A percentile compares a stretch with the other conserved stretches of the same genome.
Evolutionary conservation across 1,140 invertebrate genomes (phyloP).

Genomic region (Drosophila setifemur): DNA sequence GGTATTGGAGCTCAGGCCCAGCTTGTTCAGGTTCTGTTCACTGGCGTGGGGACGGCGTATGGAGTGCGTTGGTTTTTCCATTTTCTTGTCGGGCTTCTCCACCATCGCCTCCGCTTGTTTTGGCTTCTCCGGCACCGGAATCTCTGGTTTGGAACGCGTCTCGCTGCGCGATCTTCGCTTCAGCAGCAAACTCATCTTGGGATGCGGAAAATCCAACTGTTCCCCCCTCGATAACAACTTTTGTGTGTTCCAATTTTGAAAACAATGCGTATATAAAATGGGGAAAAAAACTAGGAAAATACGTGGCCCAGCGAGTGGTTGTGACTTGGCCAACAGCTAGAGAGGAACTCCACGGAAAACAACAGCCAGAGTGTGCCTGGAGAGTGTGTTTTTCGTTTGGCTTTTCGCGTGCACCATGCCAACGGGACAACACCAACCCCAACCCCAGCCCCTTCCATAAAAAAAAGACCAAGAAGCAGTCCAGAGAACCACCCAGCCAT

Average conservation of each 20-base stretch:
- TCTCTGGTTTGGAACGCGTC: constrained; percentile 49
- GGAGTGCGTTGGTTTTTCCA: background rate
- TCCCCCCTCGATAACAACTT: too few species aligned
- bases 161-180: constrained; percentile 72
- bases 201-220: too few species aligned
- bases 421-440: constrained; percentile 17
- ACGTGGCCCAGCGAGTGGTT: constrained; percentile 4
- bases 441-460: background rate
- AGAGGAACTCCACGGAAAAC: constrained; percentile 3
- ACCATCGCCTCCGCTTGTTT: constrained; percentile 15
- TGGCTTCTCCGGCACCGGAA: constrained; percentile 6
- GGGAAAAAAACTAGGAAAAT: too few species aligned
- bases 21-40: constrained; percentile 34
- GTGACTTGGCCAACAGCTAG: constrained; percentile 19
- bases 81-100: background rate
- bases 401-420: constrained; percentile 76
- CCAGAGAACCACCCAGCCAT: constrained; percentile 25
- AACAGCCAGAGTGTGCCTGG: constrained; percentile 17
- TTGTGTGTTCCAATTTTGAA: background rate
- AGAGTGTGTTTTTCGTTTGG: constrained; percentile 66
- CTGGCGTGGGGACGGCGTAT: constrained; percentile 12
- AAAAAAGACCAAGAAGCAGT: background rate
- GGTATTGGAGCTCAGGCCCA: constrained; percentile 3
- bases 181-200: constrained; percentile 61
- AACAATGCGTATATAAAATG: background rate